Base-by-base conservation (phyloP, 1,140 invertebrate species). In the Ridgeia piscesae region DNA sequence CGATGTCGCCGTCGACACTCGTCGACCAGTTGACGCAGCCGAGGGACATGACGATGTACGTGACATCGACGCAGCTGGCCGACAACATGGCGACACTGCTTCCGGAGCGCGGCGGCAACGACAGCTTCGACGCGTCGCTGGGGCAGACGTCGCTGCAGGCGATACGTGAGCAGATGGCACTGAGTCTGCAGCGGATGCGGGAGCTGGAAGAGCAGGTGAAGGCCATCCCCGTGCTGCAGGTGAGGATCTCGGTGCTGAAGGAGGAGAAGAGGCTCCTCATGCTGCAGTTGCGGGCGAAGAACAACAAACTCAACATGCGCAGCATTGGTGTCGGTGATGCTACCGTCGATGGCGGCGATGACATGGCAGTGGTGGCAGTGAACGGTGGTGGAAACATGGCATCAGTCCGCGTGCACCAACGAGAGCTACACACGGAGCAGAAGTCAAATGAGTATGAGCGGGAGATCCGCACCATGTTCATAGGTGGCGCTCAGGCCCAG, bases 141-240 rank as follows among this genome's bases (percentile, higher is more conserved):
- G 88, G 33, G 34, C 50, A 91, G 88, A 92, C 90, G 42, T 88
- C 93, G 9, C 35, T 93, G 33, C 33, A 91, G 92, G 94, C 94
- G 93, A 97, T 97, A 92, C 96, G 97, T 93, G 97, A 98, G 94
- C 97, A 98, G 95, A 97, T 98, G 97, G 97, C 98, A 1, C 94
- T 97, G 31, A 98, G 98, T 94, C 96, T 98, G 91, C 97, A 97
- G 94, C 96, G 97, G 89, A 97, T 98, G 95, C 97, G 97, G 94
- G 97, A 98, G 94, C 96, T 98, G 93, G 98, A 98, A 96, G 97
- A 98, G 95, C 97, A 98, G 96, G 97, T 98, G 33, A 98, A 98
- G 96, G 95, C 97, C 58, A 97, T 98, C 95, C 98, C 98, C n/a
- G 96, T 97, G 94, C 95, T 98, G 91, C 97, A 98, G 97, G 97